Evolutionary conservation across 1,140 invertebrate species (phyloP).

Genomic region (Aphidius ervi): DNA sequence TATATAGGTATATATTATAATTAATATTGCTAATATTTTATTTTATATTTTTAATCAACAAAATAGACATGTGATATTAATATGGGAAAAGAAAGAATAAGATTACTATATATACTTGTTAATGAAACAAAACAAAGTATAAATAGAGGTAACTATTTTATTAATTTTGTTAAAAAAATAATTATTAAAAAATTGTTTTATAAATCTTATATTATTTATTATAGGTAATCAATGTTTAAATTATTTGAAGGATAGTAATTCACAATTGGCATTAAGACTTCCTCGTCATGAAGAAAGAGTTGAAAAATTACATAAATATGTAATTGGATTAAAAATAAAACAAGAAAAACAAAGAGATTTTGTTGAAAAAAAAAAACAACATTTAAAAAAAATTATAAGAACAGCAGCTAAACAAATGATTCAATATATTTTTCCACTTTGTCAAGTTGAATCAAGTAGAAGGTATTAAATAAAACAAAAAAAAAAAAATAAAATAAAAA

Average conservation of each 20-base stretch:
- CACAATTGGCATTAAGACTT: constrained; percentile 55
- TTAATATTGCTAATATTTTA: constrained; percentile 11
- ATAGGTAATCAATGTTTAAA: constrained; percentile 51
- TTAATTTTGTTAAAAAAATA: too few species aligned
- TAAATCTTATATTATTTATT: constrained; percentile 16
- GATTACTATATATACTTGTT: constrained; percentile 59
- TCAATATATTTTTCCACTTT: constrained; percentile 74
- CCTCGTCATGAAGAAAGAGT: constrained; percentile 63
- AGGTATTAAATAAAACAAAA: constrained; percentile 40
- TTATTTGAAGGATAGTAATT: constrained; percentile 57
- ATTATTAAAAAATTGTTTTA: constrained; percentile 8
- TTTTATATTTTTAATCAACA: constrained; percentile 29
- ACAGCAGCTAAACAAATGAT: constrained; percentile 65
- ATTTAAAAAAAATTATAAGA: constrained; percentile 61
- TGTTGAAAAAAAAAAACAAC: constrained; percentile 55
- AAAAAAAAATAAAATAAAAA: neutral
- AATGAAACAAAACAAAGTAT: constrained; percentile 62
- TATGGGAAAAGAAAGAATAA: constrained; percentile 60
- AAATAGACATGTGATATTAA: constrained; percentile 60
- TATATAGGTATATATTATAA: neutral
- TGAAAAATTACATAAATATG: constrained; percentile 58
- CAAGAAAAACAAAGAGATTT: constrained; percentile 53
- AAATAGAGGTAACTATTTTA: constrained; percentile 47
- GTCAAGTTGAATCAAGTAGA: constrained; percentile 54
- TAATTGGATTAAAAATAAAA: constrained; percentile 53